These are phyloP conservation scores for Grantiella picta DNA, from an alignment of 2,113 vertebrate genomes.

Conservation along the genomic window DNA sequence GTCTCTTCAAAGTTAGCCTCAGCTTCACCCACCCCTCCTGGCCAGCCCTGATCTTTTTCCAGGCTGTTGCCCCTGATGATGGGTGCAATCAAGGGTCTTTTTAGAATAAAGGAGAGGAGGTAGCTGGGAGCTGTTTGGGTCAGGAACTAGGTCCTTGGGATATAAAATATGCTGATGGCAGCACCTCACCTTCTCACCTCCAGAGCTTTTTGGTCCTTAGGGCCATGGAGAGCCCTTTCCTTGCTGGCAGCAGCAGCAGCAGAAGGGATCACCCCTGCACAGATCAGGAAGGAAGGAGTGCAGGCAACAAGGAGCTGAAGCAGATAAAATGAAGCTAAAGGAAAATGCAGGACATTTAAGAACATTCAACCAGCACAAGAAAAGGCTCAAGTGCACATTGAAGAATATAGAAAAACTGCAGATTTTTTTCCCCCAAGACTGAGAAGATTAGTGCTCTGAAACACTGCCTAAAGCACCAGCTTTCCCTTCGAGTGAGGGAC, in stretches of 20 bases:
- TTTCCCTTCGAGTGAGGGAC: not conserved
- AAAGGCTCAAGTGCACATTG: not conserved
- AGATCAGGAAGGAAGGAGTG: not conserved
- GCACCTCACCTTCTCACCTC: not conserved
- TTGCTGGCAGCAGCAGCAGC: not conserved
- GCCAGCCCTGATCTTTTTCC: not conserved
- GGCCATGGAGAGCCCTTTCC: not conserved
- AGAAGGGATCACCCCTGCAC: not conserved
- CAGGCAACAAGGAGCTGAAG: not conserved
- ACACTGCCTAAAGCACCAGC: fast-evolving
- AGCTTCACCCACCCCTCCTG: not conserved
- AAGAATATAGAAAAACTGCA: not conserved
- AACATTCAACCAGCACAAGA: not conserved
- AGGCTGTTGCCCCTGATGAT: not conserved
- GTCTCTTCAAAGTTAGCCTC: not conserved
- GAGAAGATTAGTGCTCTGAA: not conserved
- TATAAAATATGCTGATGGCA: not conserved
- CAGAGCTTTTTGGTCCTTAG: not conserved
- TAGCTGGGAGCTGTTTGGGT: not conserved
- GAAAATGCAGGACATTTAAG: not conserved
- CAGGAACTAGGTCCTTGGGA: not conserved
- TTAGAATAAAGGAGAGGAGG: not conserved
- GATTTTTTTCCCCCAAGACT: not conserved
- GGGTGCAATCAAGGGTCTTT: not conserved
- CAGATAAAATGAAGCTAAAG: not conserved